Conservation (phyloP, 2,113 vertebrate genomes). For the Illadopsis cleaveri region DNA sequence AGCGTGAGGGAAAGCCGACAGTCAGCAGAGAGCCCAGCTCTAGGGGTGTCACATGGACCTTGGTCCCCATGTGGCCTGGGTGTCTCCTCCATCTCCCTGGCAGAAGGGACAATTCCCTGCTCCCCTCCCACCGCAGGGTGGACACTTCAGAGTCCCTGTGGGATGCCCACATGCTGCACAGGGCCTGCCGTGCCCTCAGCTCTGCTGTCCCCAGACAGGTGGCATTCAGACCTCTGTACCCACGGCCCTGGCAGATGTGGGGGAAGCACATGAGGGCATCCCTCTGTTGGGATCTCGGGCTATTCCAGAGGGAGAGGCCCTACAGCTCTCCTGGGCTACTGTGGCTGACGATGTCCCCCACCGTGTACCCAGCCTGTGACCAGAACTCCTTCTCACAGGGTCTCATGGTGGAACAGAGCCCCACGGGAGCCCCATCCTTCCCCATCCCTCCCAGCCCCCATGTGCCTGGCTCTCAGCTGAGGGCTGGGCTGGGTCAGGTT, state of each 20-base stretch:
- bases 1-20: too few species aligned
- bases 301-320: neutral
- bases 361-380: neutral
- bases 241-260: accelerated
- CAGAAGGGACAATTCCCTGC: accelerated
- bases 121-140: accelerated
- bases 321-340: neutral
- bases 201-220: neutral
- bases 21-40: neutral
- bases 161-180: neutral
- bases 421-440: neutral
- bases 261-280: accelerated
- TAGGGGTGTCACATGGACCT: accelerated
- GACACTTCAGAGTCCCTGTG: neutral
- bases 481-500: neutral
- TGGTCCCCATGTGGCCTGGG: neutral
- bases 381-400: neutral
- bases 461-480: neutral
- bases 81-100: neutral
- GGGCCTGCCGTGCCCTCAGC: neutral
- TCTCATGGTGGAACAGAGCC: neutral
- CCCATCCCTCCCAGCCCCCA: neutral
- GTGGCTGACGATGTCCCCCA: accelerated
- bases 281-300: neutral
- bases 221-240: neutral